Percentiles rank a stretch among this genome's conserved stretches.
phyloP scores from a whole-genome alignment of 2,888 invertebrate species.

The Dysmachus trigonus region DNA sequence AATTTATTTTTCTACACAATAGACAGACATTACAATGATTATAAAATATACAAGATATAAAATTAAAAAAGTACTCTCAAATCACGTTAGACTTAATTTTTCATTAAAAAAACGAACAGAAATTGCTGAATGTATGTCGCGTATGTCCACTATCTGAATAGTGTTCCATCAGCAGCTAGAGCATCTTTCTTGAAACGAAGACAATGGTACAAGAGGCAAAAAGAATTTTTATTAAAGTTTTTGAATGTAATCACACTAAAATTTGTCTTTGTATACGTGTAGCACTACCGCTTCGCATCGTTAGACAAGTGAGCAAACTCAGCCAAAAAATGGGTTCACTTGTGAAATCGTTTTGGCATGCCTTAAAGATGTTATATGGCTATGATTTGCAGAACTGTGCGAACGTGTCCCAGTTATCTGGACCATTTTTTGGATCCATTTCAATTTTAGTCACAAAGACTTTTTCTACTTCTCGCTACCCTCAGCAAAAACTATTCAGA shows the following conservation, averaged over 20 bases:
- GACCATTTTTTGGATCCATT: not conserved
- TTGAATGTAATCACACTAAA: not conserved
- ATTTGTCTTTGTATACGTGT: not conserved
- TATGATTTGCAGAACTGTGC: not conserved
- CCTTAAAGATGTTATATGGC: conserved; percentile 13
- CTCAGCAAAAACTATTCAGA: not conserved
- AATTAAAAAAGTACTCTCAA: not conserved
- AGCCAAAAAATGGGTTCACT: conserved; percentile 20
- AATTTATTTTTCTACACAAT: not conserved
- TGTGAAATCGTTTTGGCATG: not conserved
- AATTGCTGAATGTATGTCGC: not conserved
- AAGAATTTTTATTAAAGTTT: not conserved
- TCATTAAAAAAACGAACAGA: not conserved
- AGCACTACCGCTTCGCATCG: not conserved
- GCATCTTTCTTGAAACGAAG: not conserved
- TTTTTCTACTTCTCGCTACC: not conserved
- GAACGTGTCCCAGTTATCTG: not conserved
- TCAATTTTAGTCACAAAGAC: not conserved
- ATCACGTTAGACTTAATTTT: not conserved
- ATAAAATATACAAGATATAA: not conserved
- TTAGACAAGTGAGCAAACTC: not conserved
- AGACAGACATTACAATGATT: not conserved
- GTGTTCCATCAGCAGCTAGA: not conserved
- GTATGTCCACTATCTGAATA: not conserved
- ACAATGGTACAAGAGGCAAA: not conserved